A percentile compares a stretch with the other conserved stretches of the same genome.
Evolutionary conservation across 2,888 invertebrate genomes (phyloP).

Genomic region (Nesidiocoris tenuis): DNA sequence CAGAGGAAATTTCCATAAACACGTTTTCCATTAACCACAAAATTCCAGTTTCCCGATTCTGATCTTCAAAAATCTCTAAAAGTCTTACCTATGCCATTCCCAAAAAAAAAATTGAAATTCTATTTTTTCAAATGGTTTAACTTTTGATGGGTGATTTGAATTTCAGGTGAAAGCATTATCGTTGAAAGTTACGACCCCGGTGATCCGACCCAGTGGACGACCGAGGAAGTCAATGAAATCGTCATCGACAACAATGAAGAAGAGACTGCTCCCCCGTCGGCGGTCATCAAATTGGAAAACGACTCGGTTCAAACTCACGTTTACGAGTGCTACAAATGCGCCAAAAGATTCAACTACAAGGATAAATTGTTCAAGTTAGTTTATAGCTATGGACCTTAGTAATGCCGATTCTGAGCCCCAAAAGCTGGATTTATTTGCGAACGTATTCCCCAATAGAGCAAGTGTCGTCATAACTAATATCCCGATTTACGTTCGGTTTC

Average conservation of each 20-base stretch:
- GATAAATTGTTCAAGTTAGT: slow-evolving; percentile 48
- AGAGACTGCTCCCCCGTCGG: slow-evolving; percentile 2
- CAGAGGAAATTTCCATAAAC: too few species aligned
- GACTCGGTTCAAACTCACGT: slow-evolving; percentile 45
- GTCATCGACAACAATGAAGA: slow-evolving; percentile 28
- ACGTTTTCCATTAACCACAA: too few species aligned
- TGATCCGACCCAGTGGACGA: slow-evolving; percentile 46
- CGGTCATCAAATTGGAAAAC: slow-evolving; percentile 43
- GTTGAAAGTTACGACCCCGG: slow-evolving; percentile 43
- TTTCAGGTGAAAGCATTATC: slow-evolving; percentile 46
- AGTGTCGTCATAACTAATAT: too few species aligned
- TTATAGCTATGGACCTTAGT: background rate
- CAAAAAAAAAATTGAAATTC: too few species aligned
- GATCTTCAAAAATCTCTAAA: too few species aligned
- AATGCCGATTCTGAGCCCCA: too few species aligned
- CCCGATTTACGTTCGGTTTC: slow-evolving; percentile 34
- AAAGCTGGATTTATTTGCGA: too few species aligned
- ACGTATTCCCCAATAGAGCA: too few species aligned
- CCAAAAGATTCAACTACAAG: slow-evolving; percentile 47
- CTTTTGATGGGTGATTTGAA: too few species aligned
- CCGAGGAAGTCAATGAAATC: slow-evolving; percentile 46
- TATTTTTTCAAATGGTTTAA: too few species aligned
- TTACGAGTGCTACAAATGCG: slow-evolving; percentile 48
- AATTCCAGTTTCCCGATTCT: too few species aligned
- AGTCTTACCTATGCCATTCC: too few species aligned